Base-by-base conservation (phyloP, 2,888 invertebrate species). In the Sclerodermus sp. region DNA sequence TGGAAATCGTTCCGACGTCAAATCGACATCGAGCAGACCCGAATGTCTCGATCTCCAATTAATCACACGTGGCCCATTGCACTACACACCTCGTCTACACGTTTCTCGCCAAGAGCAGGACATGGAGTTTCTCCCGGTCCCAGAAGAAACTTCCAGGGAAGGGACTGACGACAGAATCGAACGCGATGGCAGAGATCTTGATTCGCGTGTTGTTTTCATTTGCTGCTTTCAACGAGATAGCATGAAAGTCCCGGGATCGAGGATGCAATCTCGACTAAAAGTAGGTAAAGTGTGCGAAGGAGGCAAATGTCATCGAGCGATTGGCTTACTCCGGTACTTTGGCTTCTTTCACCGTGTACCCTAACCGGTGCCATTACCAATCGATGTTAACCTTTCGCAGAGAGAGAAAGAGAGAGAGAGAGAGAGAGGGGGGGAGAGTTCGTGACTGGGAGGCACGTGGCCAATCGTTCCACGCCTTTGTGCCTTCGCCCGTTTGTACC, bases 241-340 rank as follows among this genome's bases (percentile, higher is more conserved):
- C 23, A 23, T 23, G 3, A 23, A 5, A 5, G 23, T 8, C 8
- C 23, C 8, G 23, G 8, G 23, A 23, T 5, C 23, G 23, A 23
- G 23, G 23, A 23, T 23, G 8, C 8, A 23, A 23, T 23, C 23
- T 23, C 23, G 3, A 3, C 8, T 23, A 23, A 8, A 64, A 59
- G 61, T 66, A 56, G 66, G 63, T 58, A 56, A 64, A 50, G 38
- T 48, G 48, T 41, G 45, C 57, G 38, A 48, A 42, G 51, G 57
- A 57, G 57, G 62, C 51, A 66, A 66, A 66, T 66, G 65, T 66
- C 66, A 64, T 58, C 53, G 41, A 34, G 42, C 38, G 17, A 43
- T 29, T 29, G n/a, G 34, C 3, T 34, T 41, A 14, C 12, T 5
- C 16, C 8, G 49, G 14, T 39, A 30, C 39, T 17, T 12, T 17